These are phyloP conservation scores for Stictonetta naevosa DNA, from an alignment of 2,113 vertebrate genomes.

Conservation along the genomic window DNA sequence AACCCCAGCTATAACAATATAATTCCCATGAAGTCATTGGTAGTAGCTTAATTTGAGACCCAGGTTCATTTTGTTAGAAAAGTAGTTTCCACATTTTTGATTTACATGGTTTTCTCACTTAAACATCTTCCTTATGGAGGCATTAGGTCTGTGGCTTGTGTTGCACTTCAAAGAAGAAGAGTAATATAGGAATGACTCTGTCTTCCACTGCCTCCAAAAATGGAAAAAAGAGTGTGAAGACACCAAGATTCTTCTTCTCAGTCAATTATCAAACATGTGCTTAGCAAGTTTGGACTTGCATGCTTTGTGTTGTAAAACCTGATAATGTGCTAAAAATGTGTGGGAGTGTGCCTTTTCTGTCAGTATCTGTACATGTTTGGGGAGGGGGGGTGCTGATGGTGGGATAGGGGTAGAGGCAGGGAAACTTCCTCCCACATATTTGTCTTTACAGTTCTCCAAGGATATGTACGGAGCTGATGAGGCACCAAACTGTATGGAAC, in stretches of 20 bases:
- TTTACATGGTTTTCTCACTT: not conserved
- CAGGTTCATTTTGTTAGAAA: not conserved
- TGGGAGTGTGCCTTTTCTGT: not conserved
- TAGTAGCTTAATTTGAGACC: not conserved
- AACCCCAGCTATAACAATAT: not conserved
- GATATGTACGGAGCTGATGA: not conserved
- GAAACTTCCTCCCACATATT: not conserved
- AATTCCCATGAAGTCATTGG: not conserved
- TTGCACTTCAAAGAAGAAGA: not conserved
- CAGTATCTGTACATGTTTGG: not conserved
- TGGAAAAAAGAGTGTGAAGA: not conserved
- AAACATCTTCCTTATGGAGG: not conserved
- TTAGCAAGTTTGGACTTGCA: not conserved
- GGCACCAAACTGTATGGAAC: not conserved
- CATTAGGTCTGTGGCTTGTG: not conserved
- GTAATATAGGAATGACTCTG: not conserved
- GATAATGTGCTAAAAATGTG: not conserved
- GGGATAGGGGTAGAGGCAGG: not conserved
- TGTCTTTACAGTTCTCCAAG: not conserved
- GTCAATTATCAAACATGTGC: not conserved
- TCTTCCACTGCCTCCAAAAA: not conserved
- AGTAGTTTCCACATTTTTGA: not conserved
- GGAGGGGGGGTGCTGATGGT: not conserved
- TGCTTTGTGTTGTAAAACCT: not conserved
- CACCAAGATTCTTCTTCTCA: not conserved